phyloP scores from a whole-genome alignment of 1,140 invertebrate species.

The Eumaeus atala region DNA sequence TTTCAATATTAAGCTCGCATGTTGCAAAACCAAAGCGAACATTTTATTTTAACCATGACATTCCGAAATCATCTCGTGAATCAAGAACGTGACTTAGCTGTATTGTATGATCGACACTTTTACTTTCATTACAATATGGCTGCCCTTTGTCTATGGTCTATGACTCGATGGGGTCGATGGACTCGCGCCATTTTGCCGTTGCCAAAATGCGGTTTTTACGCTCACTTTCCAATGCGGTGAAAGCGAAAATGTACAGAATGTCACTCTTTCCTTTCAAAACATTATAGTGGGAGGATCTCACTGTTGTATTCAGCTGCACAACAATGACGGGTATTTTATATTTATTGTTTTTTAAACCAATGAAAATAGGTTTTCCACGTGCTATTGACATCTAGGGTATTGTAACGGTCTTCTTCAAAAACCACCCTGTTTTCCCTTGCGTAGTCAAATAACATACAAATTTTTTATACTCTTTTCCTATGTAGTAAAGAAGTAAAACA shows the following conservation, averaged over 20 bases:
- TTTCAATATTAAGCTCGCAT: constrained; percentile 29
- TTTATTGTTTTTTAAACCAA: constrained; percentile 14
- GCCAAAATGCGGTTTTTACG: constrained; percentile 73
- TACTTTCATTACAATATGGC: constrained; percentile 62
- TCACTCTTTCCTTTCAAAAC: constrained; percentile 70
- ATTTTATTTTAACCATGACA: constrained; percentile 60
- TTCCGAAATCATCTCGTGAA: constrained; percentile 66
- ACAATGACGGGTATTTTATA: constrained; percentile 36
- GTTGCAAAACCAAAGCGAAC: constrained; percentile 48
- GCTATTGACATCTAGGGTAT: too few species aligned
- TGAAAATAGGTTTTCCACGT: too few species aligned
- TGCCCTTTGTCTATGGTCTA: constrained; percentile 66
- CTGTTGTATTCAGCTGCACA: constrained; percentile 42
- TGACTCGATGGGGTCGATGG: constrained; percentile 58
- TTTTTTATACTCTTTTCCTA: too few species aligned
- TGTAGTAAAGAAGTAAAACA: too few species aligned
- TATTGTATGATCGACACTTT: constrained; percentile 43
- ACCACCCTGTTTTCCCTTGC: too few species aligned
- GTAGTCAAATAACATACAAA: too few species aligned
- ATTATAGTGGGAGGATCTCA: constrained; percentile 66
- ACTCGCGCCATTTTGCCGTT: constrained; percentile 62
- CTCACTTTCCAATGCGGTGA: constrained; percentile 73
- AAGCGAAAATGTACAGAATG: constrained; percentile 72
- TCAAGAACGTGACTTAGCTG: constrained; percentile 53
- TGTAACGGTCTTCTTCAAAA: too few species aligned